Percentiles rank a stretch among this genome's conserved stretches.
Evolutionary conservation across 2,888 invertebrate species (phyloP).

Genomic region (Lymantria dispar): DNA sequence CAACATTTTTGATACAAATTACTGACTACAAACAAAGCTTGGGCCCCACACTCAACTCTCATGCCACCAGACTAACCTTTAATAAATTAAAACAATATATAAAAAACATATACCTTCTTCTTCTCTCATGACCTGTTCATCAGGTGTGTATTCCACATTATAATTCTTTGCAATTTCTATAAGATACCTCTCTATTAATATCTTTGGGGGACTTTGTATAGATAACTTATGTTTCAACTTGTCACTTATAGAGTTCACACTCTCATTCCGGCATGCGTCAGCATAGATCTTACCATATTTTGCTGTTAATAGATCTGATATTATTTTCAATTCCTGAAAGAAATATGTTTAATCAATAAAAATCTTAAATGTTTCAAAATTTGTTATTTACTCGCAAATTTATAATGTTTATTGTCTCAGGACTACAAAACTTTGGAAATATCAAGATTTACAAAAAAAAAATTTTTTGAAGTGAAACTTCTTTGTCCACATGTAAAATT

Average conservation of each 20-base stretch:
- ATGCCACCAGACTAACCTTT: not conserved
- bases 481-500: too few relatives aligned
- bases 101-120: constrained; percentile 74
- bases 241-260: constrained; percentile 91
- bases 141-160: constrained; percentile 96
- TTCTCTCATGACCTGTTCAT: constrained; percentile 94
- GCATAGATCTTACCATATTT: constrained; percentile 98
- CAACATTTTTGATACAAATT: too few relatives aligned
- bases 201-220: constrained; percentile 96
- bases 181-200: constrained; percentile 95
- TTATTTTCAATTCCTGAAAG: constrained; percentile 86
- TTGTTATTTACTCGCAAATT: too few relatives aligned
- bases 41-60: not conserved
- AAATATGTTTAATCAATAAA: not conserved
- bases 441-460: too few relatives aligned
- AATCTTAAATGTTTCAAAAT: too few relatives aligned
- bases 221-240: constrained; percentile 96
- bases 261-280: constrained; percentile 92
- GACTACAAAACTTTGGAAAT: too few relatives aligned
- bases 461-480: too few relatives aligned
- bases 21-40: not conserved
- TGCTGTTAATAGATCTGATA: constrained; percentile 92
- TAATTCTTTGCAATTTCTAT: constrained; percentile 98
- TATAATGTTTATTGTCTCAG: not conserved
- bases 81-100: not conserved